These are phyloP conservation scores for Agrotis puta DNA, from an alignment of 2,888 invertebrate species.

Conservation along the genomic window DNA sequence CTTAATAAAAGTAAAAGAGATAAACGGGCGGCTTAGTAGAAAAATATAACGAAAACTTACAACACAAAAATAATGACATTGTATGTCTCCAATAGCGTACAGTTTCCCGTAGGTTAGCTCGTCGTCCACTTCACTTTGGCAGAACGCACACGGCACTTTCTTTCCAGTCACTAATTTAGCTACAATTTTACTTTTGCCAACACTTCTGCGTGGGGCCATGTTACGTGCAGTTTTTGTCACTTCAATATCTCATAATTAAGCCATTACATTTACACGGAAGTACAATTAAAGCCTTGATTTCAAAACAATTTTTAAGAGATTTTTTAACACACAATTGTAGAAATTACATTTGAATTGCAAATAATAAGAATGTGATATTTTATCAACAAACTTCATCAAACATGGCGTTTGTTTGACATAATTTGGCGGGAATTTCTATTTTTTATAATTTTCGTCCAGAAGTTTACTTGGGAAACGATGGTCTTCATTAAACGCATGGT, in stretches of 20 bases:
- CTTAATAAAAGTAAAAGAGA: background rate
- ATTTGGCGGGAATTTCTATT: conserved; percentile 72
- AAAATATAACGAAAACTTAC: conserved; percentile 86
- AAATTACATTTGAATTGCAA: conserved; percentile 10
- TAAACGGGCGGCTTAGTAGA: too few species aligned
- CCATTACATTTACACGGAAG: background rate
- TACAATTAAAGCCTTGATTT: background rate
- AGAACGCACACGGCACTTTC: conserved; percentile 88
- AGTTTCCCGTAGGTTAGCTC: conserved; percentile 91
- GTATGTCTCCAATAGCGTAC: conserved; percentile 89
- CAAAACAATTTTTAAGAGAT: background rate
- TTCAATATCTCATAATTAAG: background rate
- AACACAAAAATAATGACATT: conserved; percentile 94
- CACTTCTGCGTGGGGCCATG: conserved; percentile 67
- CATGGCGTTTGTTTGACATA: conserved; percentile 52
- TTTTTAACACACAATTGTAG: background rate
- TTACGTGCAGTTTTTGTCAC: conserved; percentile 15
- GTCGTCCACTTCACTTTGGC: conserved; percentile 86
- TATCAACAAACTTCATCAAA: conserved; percentile 40
- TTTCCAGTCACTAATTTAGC: conserved; percentile 79
- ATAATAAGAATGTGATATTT: background rate
- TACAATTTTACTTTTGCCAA: conserved; percentile 56
- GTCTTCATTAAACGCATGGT: background rate
- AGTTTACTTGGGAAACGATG: background rate
- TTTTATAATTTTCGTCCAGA: conserved; percentile 49